These are phyloP conservation scores for Steinernema feltiae DNA, from an alignment of 1,140 invertebrate genomes.

Conservation along the genomic window DNA sequence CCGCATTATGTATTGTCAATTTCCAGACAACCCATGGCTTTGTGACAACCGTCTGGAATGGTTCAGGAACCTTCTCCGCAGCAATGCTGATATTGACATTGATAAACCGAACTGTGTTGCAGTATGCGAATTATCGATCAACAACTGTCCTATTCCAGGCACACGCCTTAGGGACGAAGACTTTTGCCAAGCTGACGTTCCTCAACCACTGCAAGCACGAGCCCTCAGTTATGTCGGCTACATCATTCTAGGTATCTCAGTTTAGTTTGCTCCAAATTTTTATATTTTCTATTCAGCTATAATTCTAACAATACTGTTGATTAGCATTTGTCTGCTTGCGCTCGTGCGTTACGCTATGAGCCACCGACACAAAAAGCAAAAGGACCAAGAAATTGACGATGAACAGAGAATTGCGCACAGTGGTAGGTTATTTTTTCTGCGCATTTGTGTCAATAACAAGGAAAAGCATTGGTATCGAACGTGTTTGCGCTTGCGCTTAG, in stretches of 20 bases:
- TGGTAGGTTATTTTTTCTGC: background rate
- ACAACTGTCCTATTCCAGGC: constrained; percentile 51
- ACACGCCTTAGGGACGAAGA: constrained; percentile 48
- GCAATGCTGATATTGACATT: constrained; percentile 57
- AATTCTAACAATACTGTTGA: constrained; percentile 55
- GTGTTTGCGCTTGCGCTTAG: background rate
- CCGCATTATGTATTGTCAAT: background rate
- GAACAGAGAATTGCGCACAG: constrained; percentile 32
- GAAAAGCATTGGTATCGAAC: too few relatives aligned
- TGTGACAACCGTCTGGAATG: constrained; percentile 54
- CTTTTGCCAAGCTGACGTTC: constrained; percentile 38
- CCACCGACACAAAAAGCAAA: constrained; percentile 55
- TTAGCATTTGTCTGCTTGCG: constrained; percentile 55
- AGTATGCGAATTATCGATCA: constrained; percentile 39
- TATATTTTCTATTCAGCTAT: constrained; percentile 47
- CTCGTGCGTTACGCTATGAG: constrained; percentile 57
- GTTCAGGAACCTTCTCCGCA: constrained; percentile 55
- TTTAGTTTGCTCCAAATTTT: background rate
- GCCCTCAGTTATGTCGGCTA: constrained; percentile 44
- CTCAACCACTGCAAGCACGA: background rate
- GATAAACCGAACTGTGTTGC: constrained; percentile 57
- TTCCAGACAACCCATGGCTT: constrained; percentile 53
- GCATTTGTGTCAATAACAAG: too few relatives aligned
- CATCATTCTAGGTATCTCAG: constrained; percentile 57
- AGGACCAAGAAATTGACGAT: constrained; percentile 56